Base-by-base conservation (phyloP, 1,140 invertebrate species). In the Cepaea nemoralis region DNA sequence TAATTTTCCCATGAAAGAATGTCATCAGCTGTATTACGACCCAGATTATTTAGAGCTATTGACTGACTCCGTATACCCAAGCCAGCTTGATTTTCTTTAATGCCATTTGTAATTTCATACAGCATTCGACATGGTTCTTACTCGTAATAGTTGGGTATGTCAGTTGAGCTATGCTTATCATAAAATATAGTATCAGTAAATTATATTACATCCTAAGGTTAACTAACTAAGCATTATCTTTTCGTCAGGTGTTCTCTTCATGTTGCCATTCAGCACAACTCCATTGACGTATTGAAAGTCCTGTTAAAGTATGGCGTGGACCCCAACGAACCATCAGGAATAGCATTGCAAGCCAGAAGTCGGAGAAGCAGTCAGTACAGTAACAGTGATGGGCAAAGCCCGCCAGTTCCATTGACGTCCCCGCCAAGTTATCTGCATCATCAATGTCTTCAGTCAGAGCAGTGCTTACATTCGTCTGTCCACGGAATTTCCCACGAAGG, bases 221-320 rank as follows among this genome's bases (percentile, higher is more conserved):
- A n/a, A n/a, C n/a, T n/a, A n/a, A n/a, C n/a, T n/a, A n/a, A n/a
- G n/a, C n/a, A n/a, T 59, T n/a, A 22, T 59, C 22, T 59, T 3
- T 63, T 50, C 16, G 45, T 24, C 91, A 89, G 81, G 59, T 94
- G 93, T 84, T 93, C 93, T 6, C 89, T 94, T 0, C 93, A 94
- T 87, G 87, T 93, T 69, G 93, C 93, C 3, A 92, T 94, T 27
- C 93, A 93, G 82, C 90, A 93, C 84, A 91, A 91, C n/a, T 91
- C 94, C 0, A 86, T 93, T 27, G 93, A 94, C 82, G 93, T 93
- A 0, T 89, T 93, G 0, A 89, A 93, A 19, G 89, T 93, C 0
- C 89, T 94, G 14, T 91, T 94, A 35, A 92, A 92, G 81, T 92
- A 93, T 84, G 92, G 93, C 12, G 91, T 94, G 35, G 93, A 94